Conservation (phyloP, 2,888 invertebrate genomes). For the Papilio protenor region DNA sequence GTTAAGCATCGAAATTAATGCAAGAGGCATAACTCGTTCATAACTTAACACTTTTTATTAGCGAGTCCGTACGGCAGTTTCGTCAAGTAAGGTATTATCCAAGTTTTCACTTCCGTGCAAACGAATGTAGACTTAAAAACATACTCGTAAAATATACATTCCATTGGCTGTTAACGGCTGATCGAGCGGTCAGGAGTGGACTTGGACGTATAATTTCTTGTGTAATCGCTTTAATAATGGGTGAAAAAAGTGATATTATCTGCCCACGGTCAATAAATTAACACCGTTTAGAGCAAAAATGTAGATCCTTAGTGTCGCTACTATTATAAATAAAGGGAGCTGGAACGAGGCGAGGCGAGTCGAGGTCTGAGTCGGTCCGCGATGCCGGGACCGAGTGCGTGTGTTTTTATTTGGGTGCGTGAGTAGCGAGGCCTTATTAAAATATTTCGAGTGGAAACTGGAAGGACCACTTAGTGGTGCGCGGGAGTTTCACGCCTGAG, state of each 20-base stretch:
- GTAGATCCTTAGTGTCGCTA: slow-evolving; percentile 83
- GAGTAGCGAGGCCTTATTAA: slow-evolving; percentile 83
- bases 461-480: slow-evolving; percentile 84
- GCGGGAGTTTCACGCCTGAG: slow-evolving; percentile 84
- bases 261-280: slow-evolving; percentile 85
- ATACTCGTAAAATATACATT: slow-evolving; percentile 52
- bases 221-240: slow-evolving; percentile 84
- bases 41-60: slow-evolving; percentile 84
- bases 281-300: slow-evolving; percentile 85
- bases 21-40: slow-evolving; percentile 83
- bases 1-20: slow-evolving; percentile 84
- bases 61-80: slow-evolving; percentile 81
- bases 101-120: slow-evolving; percentile 51
- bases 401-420: slow-evolving; percentile 83
- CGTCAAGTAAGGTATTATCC: slow-evolving; percentile 76
- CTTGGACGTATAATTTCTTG: slow-evolving; percentile 82
- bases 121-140: slow-evolving; percentile 54
- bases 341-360: slow-evolving; percentile 60
- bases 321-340: slow-evolving; percentile 81
- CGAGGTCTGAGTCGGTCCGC: slow-evolving; percentile 68
- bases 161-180: slow-evolving; percentile 52
- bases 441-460: slow-evolving; percentile 85
- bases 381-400: slow-evolving; percentile 62
- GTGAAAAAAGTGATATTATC: slow-evolving; percentile 84
- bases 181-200: slow-evolving; percentile 71